Evolutionary conservation across 2,888 invertebrate genomes (phyloP).

Genomic region (Eremobia ochroleuca): DNA sequence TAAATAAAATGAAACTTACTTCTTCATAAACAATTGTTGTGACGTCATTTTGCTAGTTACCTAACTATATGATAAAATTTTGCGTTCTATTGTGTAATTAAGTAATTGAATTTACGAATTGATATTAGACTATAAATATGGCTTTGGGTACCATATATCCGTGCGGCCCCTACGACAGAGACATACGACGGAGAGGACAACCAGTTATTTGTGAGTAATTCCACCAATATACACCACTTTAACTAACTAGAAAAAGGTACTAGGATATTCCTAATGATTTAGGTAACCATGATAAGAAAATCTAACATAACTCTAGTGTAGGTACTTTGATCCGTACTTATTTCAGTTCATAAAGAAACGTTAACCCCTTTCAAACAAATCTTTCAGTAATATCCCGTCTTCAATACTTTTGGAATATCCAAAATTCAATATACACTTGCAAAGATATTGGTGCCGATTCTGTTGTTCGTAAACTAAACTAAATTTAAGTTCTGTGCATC

Average conservation of each 20-base stretch:
- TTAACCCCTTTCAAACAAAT: background rate
- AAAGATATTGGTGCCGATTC: too few relatives aligned
- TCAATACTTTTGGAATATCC: background rate
- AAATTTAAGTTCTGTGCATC: too few relatives aligned
- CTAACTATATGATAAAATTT: background rate
- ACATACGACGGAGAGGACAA: constrained; percentile 41
- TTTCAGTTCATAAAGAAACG: constrained; percentile 5
- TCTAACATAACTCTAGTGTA: constrained; percentile 5
- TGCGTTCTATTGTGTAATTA: constrained; percentile 12
- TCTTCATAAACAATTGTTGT: constrained; percentile 13
- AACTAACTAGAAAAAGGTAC: background rate
- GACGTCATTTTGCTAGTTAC: constrained; percentile 4
- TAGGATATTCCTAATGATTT: background rate
- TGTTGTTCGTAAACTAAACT: too few relatives aligned
- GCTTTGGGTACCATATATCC: constrained; percentile 27
- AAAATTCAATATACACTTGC: background rate
- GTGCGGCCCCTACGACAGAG: constrained; percentile 13
- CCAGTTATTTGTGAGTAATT: constrained; percentile 41
- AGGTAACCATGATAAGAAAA: background rate
- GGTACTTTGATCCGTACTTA: constrained; percentile 1
- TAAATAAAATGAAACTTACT: constrained; percentile 3
- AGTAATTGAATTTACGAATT: constrained; percentile 3
- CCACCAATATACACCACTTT: background rate
- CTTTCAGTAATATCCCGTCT: background rate
- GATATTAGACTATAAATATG: constrained; percentile 28